phyloP scores from a whole-genome alignment of 2,113 vertebrate species.

The Macaca fascicularis region DNA sequence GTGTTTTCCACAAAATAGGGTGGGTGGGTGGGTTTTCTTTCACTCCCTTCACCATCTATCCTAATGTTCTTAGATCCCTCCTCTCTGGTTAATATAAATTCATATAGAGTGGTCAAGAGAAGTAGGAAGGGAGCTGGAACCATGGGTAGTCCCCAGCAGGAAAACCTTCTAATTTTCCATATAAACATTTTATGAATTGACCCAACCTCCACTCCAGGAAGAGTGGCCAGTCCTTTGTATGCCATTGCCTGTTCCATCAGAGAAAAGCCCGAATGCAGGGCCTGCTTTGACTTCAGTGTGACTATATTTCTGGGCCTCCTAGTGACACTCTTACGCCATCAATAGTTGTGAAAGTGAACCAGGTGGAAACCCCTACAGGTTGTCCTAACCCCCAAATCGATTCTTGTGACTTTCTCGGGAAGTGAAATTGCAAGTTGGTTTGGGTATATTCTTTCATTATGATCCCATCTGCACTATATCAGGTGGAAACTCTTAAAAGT shows the following conservation, averaged over 20 bases:
- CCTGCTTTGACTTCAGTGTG: not conserved
- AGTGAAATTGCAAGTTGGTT: conserved; percentile 21
- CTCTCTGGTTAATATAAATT: conserved; percentile 22
- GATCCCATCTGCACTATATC: not conserved
- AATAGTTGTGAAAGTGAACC: not conserved
- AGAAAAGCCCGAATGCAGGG: not conserved
- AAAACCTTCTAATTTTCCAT: conserved; percentile 19
- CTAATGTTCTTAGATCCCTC: not conserved
- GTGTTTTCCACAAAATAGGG: not conserved
- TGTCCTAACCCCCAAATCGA: conserved; percentile 6
- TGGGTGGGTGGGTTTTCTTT: not conserved
- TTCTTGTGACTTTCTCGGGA: conserved; percentile 8
- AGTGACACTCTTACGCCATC: not conserved
- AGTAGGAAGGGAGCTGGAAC: not conserved
- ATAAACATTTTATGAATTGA: conserved; percentile 14
- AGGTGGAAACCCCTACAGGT: conserved; percentile 12
- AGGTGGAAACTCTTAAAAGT: not conserved
- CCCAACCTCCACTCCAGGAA: not conserved
- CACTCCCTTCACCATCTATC: not conserved
- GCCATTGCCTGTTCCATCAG: not conserved
- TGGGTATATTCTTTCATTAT: not conserved
- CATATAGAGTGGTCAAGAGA: not conserved
- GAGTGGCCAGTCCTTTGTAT: not conserved
- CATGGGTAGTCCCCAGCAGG: not conserved
- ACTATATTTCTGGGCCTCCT: not conserved